These are phyloP conservation scores for Drosophila chauvacae DNA, from an alignment of 1,140 invertebrate species.

Conservation along the genomic window DNA sequence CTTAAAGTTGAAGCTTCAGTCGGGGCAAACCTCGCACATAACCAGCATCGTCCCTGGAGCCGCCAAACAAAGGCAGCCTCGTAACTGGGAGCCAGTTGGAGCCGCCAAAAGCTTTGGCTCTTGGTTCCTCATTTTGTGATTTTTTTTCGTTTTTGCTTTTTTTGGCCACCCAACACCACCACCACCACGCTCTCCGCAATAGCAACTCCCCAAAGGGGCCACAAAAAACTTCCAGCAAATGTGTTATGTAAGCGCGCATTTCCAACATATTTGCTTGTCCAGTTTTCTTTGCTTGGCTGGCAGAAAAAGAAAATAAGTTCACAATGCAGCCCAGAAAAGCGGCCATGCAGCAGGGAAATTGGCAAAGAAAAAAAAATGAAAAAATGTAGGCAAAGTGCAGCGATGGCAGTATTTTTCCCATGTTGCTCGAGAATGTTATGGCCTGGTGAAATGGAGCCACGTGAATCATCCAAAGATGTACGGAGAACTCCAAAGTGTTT, in stretches of 20 bases:
- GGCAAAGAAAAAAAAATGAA: slow-evolving; percentile 3
- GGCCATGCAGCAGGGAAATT: slow-evolving; percentile 11
- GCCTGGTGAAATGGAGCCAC: slow-evolving; percentile 25
- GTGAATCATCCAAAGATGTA: slow-evolving; percentile 49
- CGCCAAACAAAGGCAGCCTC: slow-evolving; percentile 49
- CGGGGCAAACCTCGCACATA: slow-evolving; percentile 15
- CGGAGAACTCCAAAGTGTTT: slow-evolving; percentile 32
- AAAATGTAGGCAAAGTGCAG: slow-evolving; percentile 41
- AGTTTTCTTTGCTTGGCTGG: slow-evolving; percentile 61
- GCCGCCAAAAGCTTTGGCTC: slow-evolving; percentile 26
- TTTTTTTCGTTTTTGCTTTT: slow-evolving; percentile 10
- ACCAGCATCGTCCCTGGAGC: slow-evolving; percentile 28
- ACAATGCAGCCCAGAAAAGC: slow-evolving; percentile 53
- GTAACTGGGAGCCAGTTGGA: slow-evolving; percentile 45
- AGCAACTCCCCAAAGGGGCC: slow-evolving; percentile 43
- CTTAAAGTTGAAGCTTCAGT: neutral
- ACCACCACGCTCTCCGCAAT: slow-evolving; percentile 7
- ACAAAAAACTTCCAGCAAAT: slow-evolving; percentile 44
- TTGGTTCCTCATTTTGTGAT: slow-evolving; percentile 7
- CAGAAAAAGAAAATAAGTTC: slow-evolving; percentile 51
- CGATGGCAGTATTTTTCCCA: slow-evolving; percentile 14
- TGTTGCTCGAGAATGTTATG: slow-evolving; percentile 17
- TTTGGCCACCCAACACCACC: slow-evolving; percentile 39
- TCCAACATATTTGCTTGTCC: slow-evolving; percentile 53
- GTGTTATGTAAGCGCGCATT: slow-evolving; percentile 75